phyloP scores from a whole-genome alignment of 2,888 invertebrate species.

The Drosophila eohydei region DNA sequence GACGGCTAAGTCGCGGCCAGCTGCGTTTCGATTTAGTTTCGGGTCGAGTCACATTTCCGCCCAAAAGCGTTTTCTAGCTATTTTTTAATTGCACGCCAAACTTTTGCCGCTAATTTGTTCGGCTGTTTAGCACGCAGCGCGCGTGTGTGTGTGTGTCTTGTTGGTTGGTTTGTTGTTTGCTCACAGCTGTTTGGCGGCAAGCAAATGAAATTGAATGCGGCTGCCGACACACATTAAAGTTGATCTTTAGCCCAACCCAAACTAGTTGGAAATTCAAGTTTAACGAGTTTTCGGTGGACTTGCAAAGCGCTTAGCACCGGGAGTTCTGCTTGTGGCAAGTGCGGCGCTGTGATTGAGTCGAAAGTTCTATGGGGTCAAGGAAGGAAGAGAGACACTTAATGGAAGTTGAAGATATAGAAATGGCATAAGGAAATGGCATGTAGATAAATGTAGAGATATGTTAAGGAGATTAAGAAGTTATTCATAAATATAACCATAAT shows the following conservation, averaged over 20 bases:
- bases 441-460: too few relatives aligned
- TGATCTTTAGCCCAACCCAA: conserved; percentile 29
- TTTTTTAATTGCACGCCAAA: conserved; percentile 68
- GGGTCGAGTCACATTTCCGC: conserved; percentile 18
- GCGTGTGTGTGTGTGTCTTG: background rate
- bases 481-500: too few relatives aligned
- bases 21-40: conserved; percentile 10
- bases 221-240: conserved; percentile 54
- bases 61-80: conserved; percentile 33
- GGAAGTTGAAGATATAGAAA: background rate
- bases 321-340: conserved; percentile 19
- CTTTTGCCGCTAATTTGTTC: conserved; percentile 76
- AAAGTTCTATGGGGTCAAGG: conserved; percentile 26
- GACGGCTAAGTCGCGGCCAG: conserved; percentile 21
- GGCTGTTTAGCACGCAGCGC: conserved; percentile 42
- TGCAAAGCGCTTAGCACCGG: conserved; percentile 6
- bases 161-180: conserved; percentile 9
- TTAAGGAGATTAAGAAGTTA: too few relatives aligned
- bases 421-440: background rate
- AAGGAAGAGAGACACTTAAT: background rate
- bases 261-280: conserved; percentile 48
- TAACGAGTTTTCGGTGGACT: conserved; percentile 52
- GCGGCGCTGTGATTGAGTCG: conserved; percentile 15
- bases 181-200: conserved; percentile 52
- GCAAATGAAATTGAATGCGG: conserved; percentile 62